Base-by-base conservation (phyloP, 2,797 vertebrate species). In the Balearica regulorum region DNA sequence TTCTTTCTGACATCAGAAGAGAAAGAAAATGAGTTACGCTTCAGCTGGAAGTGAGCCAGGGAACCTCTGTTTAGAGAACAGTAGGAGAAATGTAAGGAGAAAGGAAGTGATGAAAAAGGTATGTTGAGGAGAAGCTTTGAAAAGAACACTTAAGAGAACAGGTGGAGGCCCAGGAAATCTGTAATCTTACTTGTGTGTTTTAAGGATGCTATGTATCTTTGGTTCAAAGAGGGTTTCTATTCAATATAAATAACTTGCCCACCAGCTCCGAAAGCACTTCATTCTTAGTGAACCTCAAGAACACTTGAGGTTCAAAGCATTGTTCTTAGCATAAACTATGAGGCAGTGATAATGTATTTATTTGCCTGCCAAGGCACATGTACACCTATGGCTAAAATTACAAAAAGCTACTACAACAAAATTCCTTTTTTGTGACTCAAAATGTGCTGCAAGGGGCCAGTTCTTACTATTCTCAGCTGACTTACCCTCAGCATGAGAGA, bases 271-370 rank as follows among this genome's bases (percentile, higher is more conserved):
- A 55, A 94, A 94, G 86, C 69, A 61, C 93, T 87, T 90, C 37
- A 73, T 80, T 79, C 73, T 64, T 80, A 60, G 37, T 78, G 79
- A 84, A 46, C 24, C 60, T 94, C 55, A 87, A 95, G 93, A 85
- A 49, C 90, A 85, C 96, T 97, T 90, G 68, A 96, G 75, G 71
- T 96, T 97, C 94, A 96, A 94, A 96, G 96, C 80, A 10, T 35
- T 92, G 41, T 73, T 87, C 49, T 61, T 61, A 78, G 86, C 37
- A 13, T 85, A 7, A 64, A 35, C 68, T 58, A 1, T 49, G 72
- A 80, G 72, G 58, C 37, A 31, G 68, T 4, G 82, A 53, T 86
- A 70, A 29, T 65, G 53, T 53, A 20, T 70, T 48, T 87, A 48
- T 95, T 94, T 83, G 46, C 62, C 1, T 16, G 28, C n/a, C 26